Evolutionary conservation across 2,888 invertebrate genomes (phyloP).

Genomic region (Leptura quadrifasciata): DNA sequence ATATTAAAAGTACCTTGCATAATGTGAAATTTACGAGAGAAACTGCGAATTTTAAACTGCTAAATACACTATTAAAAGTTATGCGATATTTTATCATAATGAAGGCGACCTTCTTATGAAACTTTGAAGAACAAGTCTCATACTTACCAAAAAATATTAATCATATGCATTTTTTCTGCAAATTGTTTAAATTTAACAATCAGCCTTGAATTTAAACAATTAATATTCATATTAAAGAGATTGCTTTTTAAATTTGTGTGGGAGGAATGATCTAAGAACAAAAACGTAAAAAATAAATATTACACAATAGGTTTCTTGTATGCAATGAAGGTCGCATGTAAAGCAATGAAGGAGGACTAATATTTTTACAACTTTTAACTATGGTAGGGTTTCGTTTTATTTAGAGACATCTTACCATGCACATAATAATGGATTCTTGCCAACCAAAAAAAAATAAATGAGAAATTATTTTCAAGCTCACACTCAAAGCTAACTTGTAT

Average conservation of each 20-base stretch:
- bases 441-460: not conserved
- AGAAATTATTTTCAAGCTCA: not conserved
- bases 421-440: too few species aligned
- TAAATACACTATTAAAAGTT: too few species aligned
- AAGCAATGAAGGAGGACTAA: slow-evolving; percentile 14
- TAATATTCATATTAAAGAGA: slow-evolving; percentile 24
- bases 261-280: slow-evolving; percentile 36
- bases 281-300: slow-evolving; percentile 7
- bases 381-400: not conserved
- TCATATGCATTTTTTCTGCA: slow-evolving; percentile 10
- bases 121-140: too few species aligned
- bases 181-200: slow-evolving; percentile 5
- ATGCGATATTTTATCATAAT: too few species aligned
- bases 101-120: too few species aligned
- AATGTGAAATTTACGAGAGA: too few species aligned
- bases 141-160: not conserved
- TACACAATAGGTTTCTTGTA: slow-evolving; percentile 14
- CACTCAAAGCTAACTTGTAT: slow-evolving; percentile 7
- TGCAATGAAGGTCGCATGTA: slow-evolving; percentile 27
- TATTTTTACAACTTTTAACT: not conserved
- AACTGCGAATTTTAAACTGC: too few species aligned
- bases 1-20: too few species aligned
- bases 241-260: slow-evolving; percentile 28
- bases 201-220: slow-evolving; percentile 26
- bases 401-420: not conserved